A percentile compares a stretch with the other conserved stretches of the same genome.
Conservation (phyloP, 2,113 vertebrate genomes). For the Aramus guarauna region DNA sequence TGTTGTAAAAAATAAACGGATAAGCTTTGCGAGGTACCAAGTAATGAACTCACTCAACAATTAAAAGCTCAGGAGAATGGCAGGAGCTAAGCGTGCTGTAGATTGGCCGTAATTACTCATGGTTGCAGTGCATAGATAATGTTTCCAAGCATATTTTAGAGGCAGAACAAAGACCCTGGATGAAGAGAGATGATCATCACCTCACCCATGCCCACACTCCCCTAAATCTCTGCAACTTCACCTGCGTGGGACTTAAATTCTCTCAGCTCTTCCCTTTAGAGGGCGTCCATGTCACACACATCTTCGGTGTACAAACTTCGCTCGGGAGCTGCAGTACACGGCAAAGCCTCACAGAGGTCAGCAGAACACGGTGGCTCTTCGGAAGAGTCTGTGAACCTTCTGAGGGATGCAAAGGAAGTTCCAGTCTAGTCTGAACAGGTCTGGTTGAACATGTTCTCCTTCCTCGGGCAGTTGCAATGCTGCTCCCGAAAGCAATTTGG, state of each 20-base stretch:
- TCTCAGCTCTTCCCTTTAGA: slow-evolving; percentile 42
- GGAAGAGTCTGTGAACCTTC: neutral
- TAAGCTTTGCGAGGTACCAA: neutral
- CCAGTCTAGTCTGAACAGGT: neutral
- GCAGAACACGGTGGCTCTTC: neutral
- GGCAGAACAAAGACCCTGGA: neutral
- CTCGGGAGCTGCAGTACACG: neutral
- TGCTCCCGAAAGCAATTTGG: neutral
- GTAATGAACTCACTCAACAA: neutral
- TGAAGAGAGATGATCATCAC: neutral
- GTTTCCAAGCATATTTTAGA: neutral
- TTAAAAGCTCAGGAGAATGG: neutral
- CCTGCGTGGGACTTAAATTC: neutral
- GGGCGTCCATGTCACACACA: neutral
- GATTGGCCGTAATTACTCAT: neutral
- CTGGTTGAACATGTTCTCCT: neutral
- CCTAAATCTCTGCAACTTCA: neutral
- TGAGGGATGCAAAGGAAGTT: neutral
- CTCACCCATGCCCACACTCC: neutral
- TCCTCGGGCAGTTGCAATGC: neutral
- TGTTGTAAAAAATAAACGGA: neutral
- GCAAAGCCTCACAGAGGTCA: neutral
- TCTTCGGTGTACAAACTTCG: rapidly evolving
- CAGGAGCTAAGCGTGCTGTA: neutral
- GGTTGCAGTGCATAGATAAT: rapidly evolving